Conservation (phyloP, 2,888 invertebrate genomes). For the Cryptus viduatorius region DNA sequence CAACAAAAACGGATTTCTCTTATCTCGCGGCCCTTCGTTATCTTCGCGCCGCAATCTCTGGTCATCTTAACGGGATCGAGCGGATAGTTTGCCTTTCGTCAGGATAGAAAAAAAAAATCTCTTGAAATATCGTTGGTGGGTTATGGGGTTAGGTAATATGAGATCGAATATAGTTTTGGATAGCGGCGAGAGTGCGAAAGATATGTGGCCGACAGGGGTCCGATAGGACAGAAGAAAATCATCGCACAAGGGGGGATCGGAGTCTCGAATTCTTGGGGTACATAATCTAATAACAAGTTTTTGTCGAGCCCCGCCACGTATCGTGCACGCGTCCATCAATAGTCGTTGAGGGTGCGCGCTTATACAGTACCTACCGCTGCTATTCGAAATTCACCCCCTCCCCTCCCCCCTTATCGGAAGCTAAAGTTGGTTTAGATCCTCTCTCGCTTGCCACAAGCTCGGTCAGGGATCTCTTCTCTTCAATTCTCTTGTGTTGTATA, state of each 20-base stretch:
- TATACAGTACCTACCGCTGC: background rate
- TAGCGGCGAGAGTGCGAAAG: conserved; percentile 62
- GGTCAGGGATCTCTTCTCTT: conserved; percentile 15
- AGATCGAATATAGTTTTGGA: conserved; percentile 64
- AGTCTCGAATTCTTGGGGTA: conserved; percentile 71
- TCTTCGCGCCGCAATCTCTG: conserved; percentile 63
- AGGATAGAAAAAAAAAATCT: conserved; percentile 41
- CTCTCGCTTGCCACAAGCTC: conserved; percentile 52
- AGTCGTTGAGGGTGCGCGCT: conserved; percentile 72
- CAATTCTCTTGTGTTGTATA: conserved; percentile 23
- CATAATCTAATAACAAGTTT: conserved; percentile 84
- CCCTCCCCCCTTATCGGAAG: conserved; percentile 30
- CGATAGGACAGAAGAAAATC: conserved; percentile 26
- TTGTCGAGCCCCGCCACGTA: conserved; percentile 78
- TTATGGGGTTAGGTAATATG: conserved; percentile 62
- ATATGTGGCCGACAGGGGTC: background rate
- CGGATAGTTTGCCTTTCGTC: conserved; percentile 13
- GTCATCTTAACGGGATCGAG: conserved; percentile 57
- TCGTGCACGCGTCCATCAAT: conserved; percentile 79
- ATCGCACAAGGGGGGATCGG: conserved; percentile 10
- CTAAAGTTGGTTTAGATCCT: conserved; percentile 55
- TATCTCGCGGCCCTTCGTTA: conserved; percentile 44
- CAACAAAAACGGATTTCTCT: conserved; percentile 29
- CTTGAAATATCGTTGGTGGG: conserved; percentile 36
- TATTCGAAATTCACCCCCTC: background rate